phyloP scores from a whole-genome alignment of 2,797 vertebrate species.

The Syngnathus acus region DNA sequence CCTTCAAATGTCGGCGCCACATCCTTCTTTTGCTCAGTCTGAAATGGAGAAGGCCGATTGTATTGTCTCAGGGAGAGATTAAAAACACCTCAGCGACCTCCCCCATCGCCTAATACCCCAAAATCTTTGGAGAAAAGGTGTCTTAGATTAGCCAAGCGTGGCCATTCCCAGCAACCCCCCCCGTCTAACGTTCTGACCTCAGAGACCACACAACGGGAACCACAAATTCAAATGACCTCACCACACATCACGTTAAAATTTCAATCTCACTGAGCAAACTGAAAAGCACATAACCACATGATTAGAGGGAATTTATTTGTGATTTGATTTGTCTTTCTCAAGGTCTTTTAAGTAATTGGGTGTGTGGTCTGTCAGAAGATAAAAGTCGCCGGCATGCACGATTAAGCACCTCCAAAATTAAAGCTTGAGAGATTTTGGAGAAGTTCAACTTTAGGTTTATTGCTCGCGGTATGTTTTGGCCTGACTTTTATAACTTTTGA shows the following conservation, averaged over 20 bases:
- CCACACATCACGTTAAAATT: conserved; percentile 53
- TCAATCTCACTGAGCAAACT: conserved; percentile 52
- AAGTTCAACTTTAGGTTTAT: conserved; percentile 4
- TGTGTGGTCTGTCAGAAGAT: conserved; percentile 52
- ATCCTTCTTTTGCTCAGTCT: conserved; percentile 56
- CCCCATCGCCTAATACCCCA: conserved; percentile 19
- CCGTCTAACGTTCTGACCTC: conserved; percentile 57
- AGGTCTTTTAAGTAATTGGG: conserved; percentile 39
- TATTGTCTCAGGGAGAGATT: conserved; percentile 61
- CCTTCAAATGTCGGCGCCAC: conserved; percentile 60
- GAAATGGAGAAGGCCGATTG: conserved; percentile 63
- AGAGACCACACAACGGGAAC: conserved; percentile 74
- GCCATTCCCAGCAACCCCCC: conserved; percentile 53
- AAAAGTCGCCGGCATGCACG: conserved; percentile 42
- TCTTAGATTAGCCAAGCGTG: conserved; percentile 78
- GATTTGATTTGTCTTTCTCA: conserved; percentile 24
- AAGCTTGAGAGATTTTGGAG: conserved; percentile 33
- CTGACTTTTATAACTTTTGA: not conserved
- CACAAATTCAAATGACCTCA: conserved; percentile 47
- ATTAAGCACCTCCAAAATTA: conserved; percentile 40
- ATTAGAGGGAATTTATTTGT: conserved; percentile 59
- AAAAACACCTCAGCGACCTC: conserved; percentile 38
- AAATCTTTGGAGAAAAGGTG: conserved; percentile 48
- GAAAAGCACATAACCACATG: conserved; percentile 64
- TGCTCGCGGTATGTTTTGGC: not conserved